Percentiles rank a stretch among this genome's conserved stretches.
phyloP scores from a whole-genome alignment of 2,888 invertebrate genomes.

The Acronicta aceris region DNA sequence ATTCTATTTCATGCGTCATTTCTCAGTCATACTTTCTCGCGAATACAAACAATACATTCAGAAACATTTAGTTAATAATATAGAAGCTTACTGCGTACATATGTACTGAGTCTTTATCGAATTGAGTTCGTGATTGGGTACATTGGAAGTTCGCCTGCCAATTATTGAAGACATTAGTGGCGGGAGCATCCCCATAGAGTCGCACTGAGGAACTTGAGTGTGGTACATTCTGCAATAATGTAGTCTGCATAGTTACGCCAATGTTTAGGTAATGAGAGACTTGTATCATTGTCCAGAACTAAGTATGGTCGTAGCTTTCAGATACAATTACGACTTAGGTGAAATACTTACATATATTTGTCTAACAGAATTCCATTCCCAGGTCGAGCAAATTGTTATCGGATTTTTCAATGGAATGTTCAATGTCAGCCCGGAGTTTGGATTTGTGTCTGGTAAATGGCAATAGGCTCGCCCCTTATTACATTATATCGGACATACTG shows the following conservation, averaged over 20 bases:
- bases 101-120: constrained; percentile 56
- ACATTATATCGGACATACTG: too few species aligned
- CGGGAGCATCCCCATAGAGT: constrained; percentile 71
- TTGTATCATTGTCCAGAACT: constrained; percentile 10
- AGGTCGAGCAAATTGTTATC: too few species aligned
- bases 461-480: too few species aligned
- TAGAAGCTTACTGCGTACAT: constrained; percentile 43
- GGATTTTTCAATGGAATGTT: too few species aligned
- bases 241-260: constrained; percentile 51
- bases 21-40: constrained; percentile 36
- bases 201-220: constrained; percentile 68
- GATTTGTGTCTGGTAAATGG: too few species aligned
- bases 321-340: constrained; percentile 1
- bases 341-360: too few species aligned
- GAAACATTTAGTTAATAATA: constrained; percentile 44
- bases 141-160: constrained; percentile 77
- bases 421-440: too few species aligned
- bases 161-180: constrained; percentile 80
- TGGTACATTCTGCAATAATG: constrained; percentile 67
- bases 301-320: not conserved
- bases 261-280: constrained; percentile 32
- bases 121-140: constrained; percentile 67
- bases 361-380: too few species aligned
- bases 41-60: constrained; percentile 34
- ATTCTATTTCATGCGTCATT: constrained; percentile 52